A percentile compares a stretch with the other conserved stretches of the same genome.
Evolutionary conservation across 2,113 vertebrate species (phyloP).

Genomic region (Eleginops maclovinus): DNA sequence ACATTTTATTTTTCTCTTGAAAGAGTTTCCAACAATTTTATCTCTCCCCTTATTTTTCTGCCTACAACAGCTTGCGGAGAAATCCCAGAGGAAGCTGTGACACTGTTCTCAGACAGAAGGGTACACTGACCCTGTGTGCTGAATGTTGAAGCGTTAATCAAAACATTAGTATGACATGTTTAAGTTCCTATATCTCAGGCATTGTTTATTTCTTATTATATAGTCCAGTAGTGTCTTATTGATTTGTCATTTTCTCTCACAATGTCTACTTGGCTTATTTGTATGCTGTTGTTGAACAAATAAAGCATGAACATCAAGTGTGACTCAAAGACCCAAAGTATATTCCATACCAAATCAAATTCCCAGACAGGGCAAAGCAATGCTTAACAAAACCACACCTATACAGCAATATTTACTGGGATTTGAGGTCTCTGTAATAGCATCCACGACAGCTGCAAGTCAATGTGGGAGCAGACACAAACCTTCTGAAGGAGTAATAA

Average conservation of each 20-base stretch:
- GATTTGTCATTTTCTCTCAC: constrained; percentile 46
- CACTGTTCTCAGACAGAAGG: constrained; percentile 30
- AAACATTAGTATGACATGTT: constrained; percentile 41
- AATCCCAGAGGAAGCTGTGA: constrained; percentile 37
- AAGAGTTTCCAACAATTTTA: constrained; percentile 24
- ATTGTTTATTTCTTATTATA: constrained; percentile 30
- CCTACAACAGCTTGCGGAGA: constrained; percentile 24
- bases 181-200: not conserved
- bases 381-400: not conserved
- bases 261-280: constrained; percentile 34
- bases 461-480: constrained; percentile 30
- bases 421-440: constrained; percentile 26
- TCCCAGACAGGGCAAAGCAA: constrained; percentile 5
- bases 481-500: constrained; percentile 53
- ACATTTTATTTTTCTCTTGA: constrained; percentile 28
- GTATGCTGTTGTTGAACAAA: constrained; percentile 12
- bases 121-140: constrained; percentile 18
- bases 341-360: not conserved
- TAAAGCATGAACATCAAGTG: constrained; percentile 22
- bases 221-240: constrained; percentile 36
- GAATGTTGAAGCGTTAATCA: constrained; percentile 46
- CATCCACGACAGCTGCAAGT: constrained; percentile 36
- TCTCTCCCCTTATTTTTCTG: not conserved
- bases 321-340: constrained; percentile 12
- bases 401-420: not conserved